Conservation (phyloP, 2,113 vertebrate genomes). For the Actinemys pallida region DNA sequence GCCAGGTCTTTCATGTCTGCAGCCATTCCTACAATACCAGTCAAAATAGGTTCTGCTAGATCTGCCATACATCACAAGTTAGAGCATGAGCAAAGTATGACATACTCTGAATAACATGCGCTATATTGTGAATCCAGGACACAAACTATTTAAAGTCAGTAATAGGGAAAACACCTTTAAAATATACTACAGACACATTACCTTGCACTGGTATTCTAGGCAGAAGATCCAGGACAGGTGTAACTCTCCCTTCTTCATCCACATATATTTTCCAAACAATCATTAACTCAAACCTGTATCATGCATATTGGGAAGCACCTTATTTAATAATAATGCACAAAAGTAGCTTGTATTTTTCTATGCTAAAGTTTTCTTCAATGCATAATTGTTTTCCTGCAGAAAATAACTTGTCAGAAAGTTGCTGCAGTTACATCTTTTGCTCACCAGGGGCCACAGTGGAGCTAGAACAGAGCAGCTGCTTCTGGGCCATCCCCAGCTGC, state of each 20-base stretch:
- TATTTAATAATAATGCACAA: not conserved
- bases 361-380: not conserved
- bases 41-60: not conserved
- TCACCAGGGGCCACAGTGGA: too few species aligned
- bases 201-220: slow-evolving; percentile 81
- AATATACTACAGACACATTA: slow-evolving; percentile 4
- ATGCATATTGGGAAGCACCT: not conserved
- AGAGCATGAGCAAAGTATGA: not conserved
- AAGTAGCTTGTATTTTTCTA: not conserved
- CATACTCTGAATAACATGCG: not conserved
- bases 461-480: too few species aligned
- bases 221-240: slow-evolving; percentile 84
- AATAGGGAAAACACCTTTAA: not conserved
- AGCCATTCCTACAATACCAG: not conserved
- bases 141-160: not conserved
- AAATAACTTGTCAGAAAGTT: too few species aligned
- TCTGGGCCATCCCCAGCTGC: too few species aligned
- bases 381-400: not conserved
- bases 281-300: slow-evolving; percentile 79
- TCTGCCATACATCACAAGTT: not conserved
- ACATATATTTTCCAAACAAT: slow-evolving; percentile 84
- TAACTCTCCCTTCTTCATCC: slow-evolving; percentile 76
- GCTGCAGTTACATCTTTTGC: too few species aligned
- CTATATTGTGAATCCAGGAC: not conserved
- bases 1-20: not conserved